Evolutionary conservation across 2,888 invertebrate species (phyloP), one percentile per base, ranked within the genome.

Genomic region (Machimus rusticus): DNA sequence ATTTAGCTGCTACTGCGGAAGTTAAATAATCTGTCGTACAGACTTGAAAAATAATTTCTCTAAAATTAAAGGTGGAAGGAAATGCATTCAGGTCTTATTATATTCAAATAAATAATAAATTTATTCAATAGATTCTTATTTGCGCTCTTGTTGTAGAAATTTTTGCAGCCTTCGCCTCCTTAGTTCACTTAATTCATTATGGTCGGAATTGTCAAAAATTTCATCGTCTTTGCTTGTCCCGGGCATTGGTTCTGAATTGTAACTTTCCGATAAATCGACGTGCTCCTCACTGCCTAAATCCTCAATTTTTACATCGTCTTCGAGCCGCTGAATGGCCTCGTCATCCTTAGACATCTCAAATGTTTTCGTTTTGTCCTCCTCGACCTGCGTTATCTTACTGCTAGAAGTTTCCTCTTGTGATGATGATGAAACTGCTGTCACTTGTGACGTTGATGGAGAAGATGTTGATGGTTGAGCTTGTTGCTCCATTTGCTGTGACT

Each of bases 101-200:
- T 66, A 86, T 55, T 51, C 31, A 76, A 76, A 86, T 86, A 74
- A 74, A 74, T 86, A 74, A 19, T 86, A 86, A 74, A 74, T 86
- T 86, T 86, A 86, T 86, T 74, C 51, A 76, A 51, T 76, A 76
- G 39, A 34, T 51, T 46, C 76, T 28, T 77, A 19, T 74, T 76
- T 86, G 37, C 37, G 76, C 37, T 86, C 77, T 86, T 86, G 74
- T 74, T 74, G 86, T 39, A 92, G 89, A 89, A 96, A 97, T 93
- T 96, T 96, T 93, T 96, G 95, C 92, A 97, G 93, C 93, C 97
- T 94, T 91, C 96, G 94, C 93, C 95, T 95, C 92, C 97, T 94
- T 87, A 97, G 93, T 91, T 97, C 96, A 90, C 95, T 95, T 51
- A 95, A 94, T 88, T 94, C 93, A 23, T 94, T 89, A 86, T 89